Conservation (phyloP, 2,888 invertebrate species). For the Heliconius charithonia region DNA sequence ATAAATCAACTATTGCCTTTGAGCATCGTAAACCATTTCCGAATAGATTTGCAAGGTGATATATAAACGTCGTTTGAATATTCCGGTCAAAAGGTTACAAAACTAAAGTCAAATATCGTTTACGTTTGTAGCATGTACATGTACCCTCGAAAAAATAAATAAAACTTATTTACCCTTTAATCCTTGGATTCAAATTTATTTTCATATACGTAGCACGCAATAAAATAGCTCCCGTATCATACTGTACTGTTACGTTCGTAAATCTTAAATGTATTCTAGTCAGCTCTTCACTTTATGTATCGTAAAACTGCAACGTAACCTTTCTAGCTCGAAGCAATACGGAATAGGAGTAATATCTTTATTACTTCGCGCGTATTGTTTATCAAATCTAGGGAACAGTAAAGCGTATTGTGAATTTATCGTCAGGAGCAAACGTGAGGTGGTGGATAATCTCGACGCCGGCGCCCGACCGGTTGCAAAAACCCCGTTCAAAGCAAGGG, state of each 20-base stretch:
- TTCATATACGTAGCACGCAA: slow-evolving; percentile 2
- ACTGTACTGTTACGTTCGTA: slow-evolving; percentile 54
- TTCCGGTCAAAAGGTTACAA: slow-evolving; percentile 18
- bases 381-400: slow-evolving; percentile 48
- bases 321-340: slow-evolving; percentile 49
- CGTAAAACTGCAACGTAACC: slow-evolving; percentile 63
- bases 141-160: background rate
- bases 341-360: slow-evolving; percentile 58
- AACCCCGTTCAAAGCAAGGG: slow-evolving; percentile 46
- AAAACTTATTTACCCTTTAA: background rate
- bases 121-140: background rate
- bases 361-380: slow-evolving; percentile 50
- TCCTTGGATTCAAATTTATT: slow-evolving; percentile 5
- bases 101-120: slow-evolving; percentile 6
- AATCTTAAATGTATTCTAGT: slow-evolving; percentile 58
- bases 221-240: slow-evolving; percentile 51
- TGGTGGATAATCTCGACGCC: slow-evolving; percentile 33
- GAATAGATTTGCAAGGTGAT: slow-evolving; percentile 56
- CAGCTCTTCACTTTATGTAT: slow-evolving; percentile 64
- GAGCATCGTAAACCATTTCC: slow-evolving; percentile 65
- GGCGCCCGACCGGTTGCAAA: slow-evolving; percentile 24
- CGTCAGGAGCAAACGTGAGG: slow-evolving; percentile 49
- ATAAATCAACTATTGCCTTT: slow-evolving; percentile 74
- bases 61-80: slow-evolving; percentile 50
- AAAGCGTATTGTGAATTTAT: slow-evolving; percentile 56